A percentile compares a stretch with the other conserved stretches of the same genome.
phyloP scores from a whole-genome alignment of 2,797 vertebrate genomes.

The Acestrorhynchus altus region DNA sequence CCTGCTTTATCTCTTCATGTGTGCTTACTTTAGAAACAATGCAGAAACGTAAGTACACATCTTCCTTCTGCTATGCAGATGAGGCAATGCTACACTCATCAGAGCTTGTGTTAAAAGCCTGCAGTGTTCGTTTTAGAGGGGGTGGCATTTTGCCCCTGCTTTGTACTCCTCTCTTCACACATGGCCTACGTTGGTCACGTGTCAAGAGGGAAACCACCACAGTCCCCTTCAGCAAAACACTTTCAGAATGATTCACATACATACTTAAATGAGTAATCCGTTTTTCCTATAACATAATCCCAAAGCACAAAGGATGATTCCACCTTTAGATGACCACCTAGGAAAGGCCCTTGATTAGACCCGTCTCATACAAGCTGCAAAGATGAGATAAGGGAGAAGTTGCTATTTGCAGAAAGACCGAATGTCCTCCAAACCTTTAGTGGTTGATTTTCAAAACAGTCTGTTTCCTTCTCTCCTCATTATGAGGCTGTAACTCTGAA shows the following conservation, averaged over 20 bases:
- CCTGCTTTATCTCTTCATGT: not conserved
- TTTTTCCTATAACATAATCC: slow-evolving; percentile 33
- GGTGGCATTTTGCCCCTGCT: slow-evolving; percentile 1
- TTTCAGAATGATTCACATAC: slow-evolving; percentile 40
- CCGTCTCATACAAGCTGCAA: not conserved
- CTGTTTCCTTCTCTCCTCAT: not conserved
- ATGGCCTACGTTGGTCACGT: slow-evolving; percentile 11
- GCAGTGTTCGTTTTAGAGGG: slow-evolving; percentile 25
- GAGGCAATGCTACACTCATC: not conserved
- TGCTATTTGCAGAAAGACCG: slow-evolving; percentile 19
- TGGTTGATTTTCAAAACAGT: not conserved
- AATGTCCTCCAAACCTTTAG: not conserved
- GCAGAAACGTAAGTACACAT: too few species aligned
- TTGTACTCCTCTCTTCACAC: slow-evolving; percentile 17
- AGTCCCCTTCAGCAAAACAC: slow-evolving; percentile 27
- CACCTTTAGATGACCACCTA: not conserved
- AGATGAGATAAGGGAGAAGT: slow-evolving; percentile 20
- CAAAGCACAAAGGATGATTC: not conserved
- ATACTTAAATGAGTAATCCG: slow-evolving; percentile 40
- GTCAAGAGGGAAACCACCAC: slow-evolving; percentile 40
- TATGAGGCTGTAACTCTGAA: not conserved
- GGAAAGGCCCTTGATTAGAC: not conserved
- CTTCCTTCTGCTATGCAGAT: not conserved
- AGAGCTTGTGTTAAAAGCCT: not conserved
- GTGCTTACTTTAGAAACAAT: not conserved